phyloP scores from a whole-genome alignment of 2,113 vertebrate genomes.

The Antigone vipio region DNA sequence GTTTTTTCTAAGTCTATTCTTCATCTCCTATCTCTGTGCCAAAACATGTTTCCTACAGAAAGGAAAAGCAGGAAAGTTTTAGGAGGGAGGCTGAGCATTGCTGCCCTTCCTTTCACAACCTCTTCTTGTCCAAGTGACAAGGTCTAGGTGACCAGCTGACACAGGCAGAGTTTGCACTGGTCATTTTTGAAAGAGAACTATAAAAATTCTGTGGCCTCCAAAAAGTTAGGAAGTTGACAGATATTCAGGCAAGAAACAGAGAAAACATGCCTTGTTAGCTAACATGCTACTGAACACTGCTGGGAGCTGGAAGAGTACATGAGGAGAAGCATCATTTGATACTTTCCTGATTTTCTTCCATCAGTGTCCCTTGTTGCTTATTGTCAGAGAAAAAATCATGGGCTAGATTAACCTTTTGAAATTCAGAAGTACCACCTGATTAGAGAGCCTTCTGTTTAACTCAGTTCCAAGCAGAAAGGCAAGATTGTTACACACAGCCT shows the following conservation, averaged over 20 bases:
- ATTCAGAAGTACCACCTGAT: background rate
- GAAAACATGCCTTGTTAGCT: background rate
- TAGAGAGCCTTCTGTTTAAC: background rate
- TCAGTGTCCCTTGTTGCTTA: background rate
- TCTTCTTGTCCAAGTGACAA: background rate
- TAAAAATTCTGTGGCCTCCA: background rate
- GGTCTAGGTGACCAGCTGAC: background rate
- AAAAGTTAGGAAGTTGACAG: background rate
- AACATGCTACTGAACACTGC: background rate
- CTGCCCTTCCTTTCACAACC: background rate
- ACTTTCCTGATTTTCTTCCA: background rate
- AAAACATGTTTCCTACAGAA: background rate
- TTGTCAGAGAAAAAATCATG: background rate
- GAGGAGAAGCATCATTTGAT: background rate
- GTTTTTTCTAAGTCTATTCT: background rate
- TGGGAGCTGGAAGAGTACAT: background rate
- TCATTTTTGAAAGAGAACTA: background rate
- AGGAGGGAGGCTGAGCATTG: background rate
- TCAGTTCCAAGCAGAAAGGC: background rate
- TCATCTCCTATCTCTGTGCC: background rate
- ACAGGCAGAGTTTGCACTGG: background rate
- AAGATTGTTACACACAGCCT: background rate
- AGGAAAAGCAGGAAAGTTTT: background rate
- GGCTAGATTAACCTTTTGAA: background rate
- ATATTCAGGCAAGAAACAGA: background rate